Evolutionary conservation across 2,797 vertebrate genomes (phyloP).

Genomic region (Chromobotia macracanthus): DNA sequence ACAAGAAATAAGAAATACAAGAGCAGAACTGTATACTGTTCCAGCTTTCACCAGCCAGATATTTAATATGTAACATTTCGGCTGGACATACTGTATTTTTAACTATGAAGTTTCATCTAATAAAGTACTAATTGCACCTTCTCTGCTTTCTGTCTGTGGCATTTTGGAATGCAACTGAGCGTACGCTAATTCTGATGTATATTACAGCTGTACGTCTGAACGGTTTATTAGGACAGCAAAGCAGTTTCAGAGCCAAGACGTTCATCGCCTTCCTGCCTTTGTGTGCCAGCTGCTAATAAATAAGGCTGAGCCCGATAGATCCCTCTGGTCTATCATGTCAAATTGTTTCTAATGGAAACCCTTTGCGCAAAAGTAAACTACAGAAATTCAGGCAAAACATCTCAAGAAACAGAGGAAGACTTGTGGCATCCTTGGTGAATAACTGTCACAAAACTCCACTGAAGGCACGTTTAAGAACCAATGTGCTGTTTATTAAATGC

Average conservation of each 20-base stretch:
- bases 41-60: slow-evolving; percentile 49
- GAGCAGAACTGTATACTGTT: slow-evolving; percentile 39
- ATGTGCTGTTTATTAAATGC: too few relatives aligned
- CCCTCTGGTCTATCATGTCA: slow-evolving; percentile 32
- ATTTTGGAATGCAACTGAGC: slow-evolving; percentile 33
- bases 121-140: slow-evolving; percentile 51
- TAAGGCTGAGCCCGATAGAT: slow-evolving; percentile 37
- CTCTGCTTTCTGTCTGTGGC: slow-evolving; percentile 50
- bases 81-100: slow-evolving; percentile 44
- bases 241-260: slow-evolving; percentile 45
- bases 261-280: slow-evolving; percentile 28
- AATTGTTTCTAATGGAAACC: slow-evolving; percentile 51
- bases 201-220: slow-evolving; percentile 50
- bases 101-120: slow-evolving; percentile 51
- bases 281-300: slow-evolving; percentile 49
- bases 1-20: slow-evolving; percentile 27
- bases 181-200: slow-evolving; percentile 39
- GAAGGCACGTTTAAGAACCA: too few relatives aligned
- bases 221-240: slow-evolving; percentile 51
- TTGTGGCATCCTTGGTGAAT: neutral
- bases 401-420: slow-evolving; percentile 32
- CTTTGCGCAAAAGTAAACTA: slow-evolving; percentile 3
- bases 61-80: slow-evolving; percentile 47
- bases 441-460: neutral
- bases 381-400: slow-evolving; percentile 20